Evolutionary conservation across 1,140 invertebrate species (phyloP).

Genomic region (Melanaphis sacchari): DNA sequence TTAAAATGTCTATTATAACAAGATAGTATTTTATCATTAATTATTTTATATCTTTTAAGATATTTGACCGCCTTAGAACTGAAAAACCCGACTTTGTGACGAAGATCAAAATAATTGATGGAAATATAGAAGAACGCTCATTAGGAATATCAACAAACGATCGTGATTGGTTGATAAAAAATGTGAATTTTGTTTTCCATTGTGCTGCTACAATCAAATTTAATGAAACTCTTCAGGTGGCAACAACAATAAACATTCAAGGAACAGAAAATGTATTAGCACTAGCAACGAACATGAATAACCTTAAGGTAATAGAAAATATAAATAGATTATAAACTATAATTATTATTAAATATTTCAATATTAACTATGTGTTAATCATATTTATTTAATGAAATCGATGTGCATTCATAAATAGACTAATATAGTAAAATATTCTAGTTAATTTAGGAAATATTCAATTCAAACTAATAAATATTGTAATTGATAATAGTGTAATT

Average conservation of each 20-base stretch:
- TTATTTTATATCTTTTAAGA: background rate
- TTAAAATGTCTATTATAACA: background rate
- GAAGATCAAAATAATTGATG: constrained; percentile 64
- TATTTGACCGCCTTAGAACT: constrained; percentile 13
- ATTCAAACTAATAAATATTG: no score
- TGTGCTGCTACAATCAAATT: constrained; percentile 88
- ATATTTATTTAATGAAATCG: no score
- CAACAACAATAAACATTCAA: constrained; percentile 34
- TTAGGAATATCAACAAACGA: constrained; percentile 62
- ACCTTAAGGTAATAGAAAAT: constrained; percentile 39
- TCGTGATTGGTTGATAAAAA: constrained; percentile 69
- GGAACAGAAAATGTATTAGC: constrained; percentile 34
- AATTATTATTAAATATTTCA: no score
- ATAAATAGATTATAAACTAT: background rate
- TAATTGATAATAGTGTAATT: no score
- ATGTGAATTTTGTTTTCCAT: constrained; percentile 87
- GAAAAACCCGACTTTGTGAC: constrained; percentile 61
- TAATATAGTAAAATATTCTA: no score
- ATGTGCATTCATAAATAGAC: no score
- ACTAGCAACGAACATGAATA: background rate
- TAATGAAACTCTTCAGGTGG: constrained; percentile 64
- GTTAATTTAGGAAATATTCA: no score
- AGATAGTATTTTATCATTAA: background rate
- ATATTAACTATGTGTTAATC: no score
- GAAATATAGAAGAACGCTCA: constrained; percentile 66